phyloP scores from a whole-genome alignment of 2,888 invertebrate species.

The Lacanobia oleracea region DNA sequence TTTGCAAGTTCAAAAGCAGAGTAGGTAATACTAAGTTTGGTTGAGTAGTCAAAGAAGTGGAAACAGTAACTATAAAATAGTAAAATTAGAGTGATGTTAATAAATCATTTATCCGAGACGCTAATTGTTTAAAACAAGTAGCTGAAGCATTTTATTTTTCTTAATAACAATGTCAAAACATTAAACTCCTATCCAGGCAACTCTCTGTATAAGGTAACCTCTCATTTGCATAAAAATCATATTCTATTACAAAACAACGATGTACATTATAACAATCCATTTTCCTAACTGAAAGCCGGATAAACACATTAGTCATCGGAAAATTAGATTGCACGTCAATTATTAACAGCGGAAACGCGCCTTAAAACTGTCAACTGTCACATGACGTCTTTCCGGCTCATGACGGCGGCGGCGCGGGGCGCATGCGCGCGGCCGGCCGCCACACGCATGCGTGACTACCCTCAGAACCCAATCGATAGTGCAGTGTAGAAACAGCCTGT shows the following conservation, averaged over 20 bases:
- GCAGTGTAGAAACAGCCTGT: slow-evolving; percentile 87
- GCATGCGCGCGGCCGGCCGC: slow-evolving; percentile 63
- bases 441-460: slow-evolving; percentile 80
- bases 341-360: slow-evolving; percentile 65
- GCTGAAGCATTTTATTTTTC: neutral
- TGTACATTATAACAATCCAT: slow-evolving; percentile 15
- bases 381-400: slow-evolving; percentile 83
- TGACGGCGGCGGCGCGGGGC: slow-evolving; percentile 66
- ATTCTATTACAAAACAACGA: slow-evolving; percentile 23
- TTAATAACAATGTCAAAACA: neutral
- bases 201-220: neutral
- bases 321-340: slow-evolving; percentile 55
- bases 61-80: neutral
- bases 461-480: slow-evolving; percentile 83
- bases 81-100: too few species aligned
- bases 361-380: slow-evolving; percentile 80
- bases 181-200: neutral
- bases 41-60: neutral
- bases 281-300: slow-evolving; percentile 13
- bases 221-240: neutral
- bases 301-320: slow-evolving; percentile 53
- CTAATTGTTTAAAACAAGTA: neutral
- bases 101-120: neutral
- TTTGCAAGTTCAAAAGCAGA: neutral
- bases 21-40: too few species aligned